Base-by-base conservation (phyloP, 1,140 invertebrate species). In the Parasteatoda tepidariorum region DNA sequence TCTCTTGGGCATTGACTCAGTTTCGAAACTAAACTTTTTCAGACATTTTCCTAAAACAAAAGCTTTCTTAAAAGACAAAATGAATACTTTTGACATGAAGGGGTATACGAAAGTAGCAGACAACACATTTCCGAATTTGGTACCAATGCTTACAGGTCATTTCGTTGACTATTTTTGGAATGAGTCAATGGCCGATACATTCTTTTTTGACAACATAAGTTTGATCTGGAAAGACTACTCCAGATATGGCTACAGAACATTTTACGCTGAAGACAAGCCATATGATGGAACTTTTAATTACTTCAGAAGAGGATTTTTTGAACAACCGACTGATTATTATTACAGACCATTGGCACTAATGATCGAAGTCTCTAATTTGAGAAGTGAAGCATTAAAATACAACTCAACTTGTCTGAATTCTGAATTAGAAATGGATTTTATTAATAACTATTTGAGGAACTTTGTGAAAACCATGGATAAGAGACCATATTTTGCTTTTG, bases 251-350 rank as follows among this genome's bases (percentile, higher is more conserved):
- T 91, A 91, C 78, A 66, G 87, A 0, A 97, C 96, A 0, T 92
- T 92, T 2, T 94, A 94, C 76, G 93, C 91, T 0, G 96, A 97
- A 90, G 96, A 98, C 87, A 90, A 91, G 4, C 92, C 92, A 0
- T 88, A 89, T 31, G 93, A 95, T 30, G 93, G 93, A 3, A 93
- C 94, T 0, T 97, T 97, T 86, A 96, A 96, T 88, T 96, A 94
- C 87, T 87, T 92, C 6, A 95, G 93, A 87, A 89, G 90, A 57
- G 96, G 96, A 0, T 97, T 97, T 87, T 89, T 91, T 9, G 89
- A 92, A 31, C 92, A 92, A 22, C 95, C 96, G 0, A 94, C 94
- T 0, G 94, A 97, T 88, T 96, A 95, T 86, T 96, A 96, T 85
- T 90, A 93, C 41, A 89, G 94, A 62, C 93, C 95, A 0, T 95